Base-by-base conservation (phyloP, 2,797 vertebrate genomes). In the Enteromius anoplus region DNA sequence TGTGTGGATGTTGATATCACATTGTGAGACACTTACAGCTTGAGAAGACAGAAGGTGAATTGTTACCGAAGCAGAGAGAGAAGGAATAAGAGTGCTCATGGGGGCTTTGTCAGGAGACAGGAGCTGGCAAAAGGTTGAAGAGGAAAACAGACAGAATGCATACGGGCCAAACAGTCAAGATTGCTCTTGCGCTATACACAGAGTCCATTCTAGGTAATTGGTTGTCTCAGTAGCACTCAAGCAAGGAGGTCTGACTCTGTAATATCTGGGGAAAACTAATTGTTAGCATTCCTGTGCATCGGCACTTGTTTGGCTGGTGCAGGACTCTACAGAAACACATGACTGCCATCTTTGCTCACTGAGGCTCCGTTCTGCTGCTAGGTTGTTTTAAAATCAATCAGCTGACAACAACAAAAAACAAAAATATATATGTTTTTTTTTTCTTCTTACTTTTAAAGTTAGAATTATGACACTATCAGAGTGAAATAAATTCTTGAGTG, bases 121-220 rank as follows among this genome's bases (percentile, higher is more conserved):
- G 51, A 86, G 79, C 51, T 45, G 68, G 69, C 69, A 72, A 79
- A n/a, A 73, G 45, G 42, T 34, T 69, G 51, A 84, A 79, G 64
- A 70, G 37, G n/a, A 55, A 83, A 73, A 71, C 66, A 37, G 62
- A 64, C 55, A 71, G 23, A 55, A 70, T 66, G 8, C 47, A 65
- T 26, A 40, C 15, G 7, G 47, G 64, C 77, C 60, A 81, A 51
- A 72, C 26, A 55, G 47, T 69, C 79, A 79, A 12, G 47, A 79
- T 71, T 53, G 10, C n/a, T 21, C 26, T 72, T 53, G 71, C 47
- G 51, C 40, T 51, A 60, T 72, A 69, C 19, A 73, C 17, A 29
- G 8, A 49, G 47, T 51, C 47, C 45, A 51, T 29, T 34, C 64
- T 37, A 64, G 37, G 17, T 47, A 73, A 11, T 53, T 34, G 47